Percentiles rank a stretch among this genome's conserved stretches.
These are phyloP conservation scores for Holocentrus rufus DNA, from an alignment of 2,797 vertebrate species.

Conservation along the genomic window DNA sequence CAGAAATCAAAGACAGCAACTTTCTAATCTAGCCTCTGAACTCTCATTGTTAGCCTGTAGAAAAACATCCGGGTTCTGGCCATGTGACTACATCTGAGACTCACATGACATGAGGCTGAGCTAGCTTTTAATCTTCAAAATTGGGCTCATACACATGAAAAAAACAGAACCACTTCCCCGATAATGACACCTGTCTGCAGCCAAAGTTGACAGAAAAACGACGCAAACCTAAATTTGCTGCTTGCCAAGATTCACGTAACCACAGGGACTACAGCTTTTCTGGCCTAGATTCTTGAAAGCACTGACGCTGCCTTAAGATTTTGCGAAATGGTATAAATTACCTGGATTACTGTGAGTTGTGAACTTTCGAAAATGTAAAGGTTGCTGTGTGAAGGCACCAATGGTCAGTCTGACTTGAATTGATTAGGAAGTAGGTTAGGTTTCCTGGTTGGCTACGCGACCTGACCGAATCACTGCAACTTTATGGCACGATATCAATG, in stretches of 20 bases:
- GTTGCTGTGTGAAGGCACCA: not conserved
- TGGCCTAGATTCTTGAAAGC: conserved; percentile 4
- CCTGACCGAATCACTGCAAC: conserved; percentile 25
- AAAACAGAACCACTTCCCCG: too few relatives aligned
- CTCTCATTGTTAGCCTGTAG: conserved; percentile 61
- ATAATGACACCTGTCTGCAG: not conserved
- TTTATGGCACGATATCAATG: conserved; percentile 24
- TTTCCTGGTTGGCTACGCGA: not conserved
- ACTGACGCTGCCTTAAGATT: not conserved
- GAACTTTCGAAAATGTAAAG: not conserved
- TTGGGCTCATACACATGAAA: not conserved
- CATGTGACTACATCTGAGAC: conserved; percentile 68
- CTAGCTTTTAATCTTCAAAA: conserved; percentile 43
- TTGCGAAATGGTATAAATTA: not conserved
- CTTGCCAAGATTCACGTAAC: too few relatives aligned
- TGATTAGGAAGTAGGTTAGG: not conserved
- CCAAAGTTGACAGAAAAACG: not conserved
- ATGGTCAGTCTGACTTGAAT: not conserved
- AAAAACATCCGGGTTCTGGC: conserved; percentile 77
- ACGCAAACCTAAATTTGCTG: not conserved
- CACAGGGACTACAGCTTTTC: not conserved
- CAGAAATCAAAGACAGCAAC: conserved; percentile 63
- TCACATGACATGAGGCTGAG: conserved; percentile 78
- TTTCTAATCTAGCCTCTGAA: conserved; percentile 71
- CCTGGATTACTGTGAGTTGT: not conserved